A percentile compares a stretch with the other conserved stretches of the same genome.
Evolutionary conservation across 2,113 vertebrate genomes (phyloP).

Genomic region (Catagonus wagneri): DNA sequence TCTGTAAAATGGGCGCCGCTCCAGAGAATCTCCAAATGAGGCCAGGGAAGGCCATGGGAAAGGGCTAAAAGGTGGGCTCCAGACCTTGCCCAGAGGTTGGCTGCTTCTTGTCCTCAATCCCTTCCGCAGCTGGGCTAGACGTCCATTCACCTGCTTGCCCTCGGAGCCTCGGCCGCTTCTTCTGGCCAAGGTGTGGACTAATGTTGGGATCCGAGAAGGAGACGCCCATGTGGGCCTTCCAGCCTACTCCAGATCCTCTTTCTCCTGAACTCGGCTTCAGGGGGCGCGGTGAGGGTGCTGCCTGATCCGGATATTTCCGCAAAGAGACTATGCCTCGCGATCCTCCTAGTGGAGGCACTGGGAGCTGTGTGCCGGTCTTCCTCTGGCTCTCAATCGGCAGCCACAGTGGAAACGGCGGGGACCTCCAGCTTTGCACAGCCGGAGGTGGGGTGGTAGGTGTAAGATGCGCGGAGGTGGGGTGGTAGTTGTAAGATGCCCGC

Average conservation of each 20-base stretch:
- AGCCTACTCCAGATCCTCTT: background rate
- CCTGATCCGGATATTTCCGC: no score
- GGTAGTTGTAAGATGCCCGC: rapidly evolving
- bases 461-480: rapidly evolving
- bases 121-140: rapidly evolving
- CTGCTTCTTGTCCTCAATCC: rapidly evolving
- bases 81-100: no score
- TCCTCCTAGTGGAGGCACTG: rapidly evolving
- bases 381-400: rapidly evolving
- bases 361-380: background rate
- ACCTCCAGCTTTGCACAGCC: rapidly evolving
- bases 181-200: background rate
- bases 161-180: rapidly evolving
- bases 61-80: background rate
- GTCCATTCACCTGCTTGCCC: no score
- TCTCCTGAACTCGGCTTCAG: background rate
- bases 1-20: constrained; percentile 59
- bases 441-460: background rate
- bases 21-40: background rate
- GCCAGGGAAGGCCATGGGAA: background rate
- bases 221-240: rapidly evolving
- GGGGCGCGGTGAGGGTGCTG: background rate
- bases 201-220: background rate
- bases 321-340: rapidly evolving
- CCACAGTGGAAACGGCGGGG: background rate